Percentiles rank a stretch among this genome's conserved stretches.
Conservation (phyloP, 1,140 invertebrate genomes). For the Caenorhabditis tropicalis region DNA sequence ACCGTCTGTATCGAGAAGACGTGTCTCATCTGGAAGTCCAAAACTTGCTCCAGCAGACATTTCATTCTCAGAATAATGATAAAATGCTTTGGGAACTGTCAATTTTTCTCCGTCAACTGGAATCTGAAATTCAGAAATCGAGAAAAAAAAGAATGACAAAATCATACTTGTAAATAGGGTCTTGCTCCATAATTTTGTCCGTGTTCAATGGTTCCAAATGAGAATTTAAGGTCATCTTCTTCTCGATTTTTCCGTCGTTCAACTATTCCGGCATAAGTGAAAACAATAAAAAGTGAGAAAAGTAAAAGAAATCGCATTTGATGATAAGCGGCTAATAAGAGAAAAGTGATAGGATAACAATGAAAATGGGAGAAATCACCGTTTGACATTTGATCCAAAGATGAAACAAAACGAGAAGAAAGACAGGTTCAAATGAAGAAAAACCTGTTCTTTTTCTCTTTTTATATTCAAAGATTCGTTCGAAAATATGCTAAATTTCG, state of each 20-base stretch:
- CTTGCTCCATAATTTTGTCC: slow-evolving; percentile 26
- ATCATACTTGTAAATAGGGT: neutral
- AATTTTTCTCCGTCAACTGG: slow-evolving; percentile 20
- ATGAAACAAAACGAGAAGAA: neutral
- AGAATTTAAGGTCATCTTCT: neutral
- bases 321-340: neutral
- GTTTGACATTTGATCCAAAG: slow-evolving; percentile 27
- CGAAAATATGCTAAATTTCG: neutral
- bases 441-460: neutral
- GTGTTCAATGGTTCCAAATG: neutral
- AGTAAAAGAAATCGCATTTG: slow-evolving; percentile 1
- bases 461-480: neutral
- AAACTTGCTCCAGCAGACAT: slow-evolving; percentile 41
- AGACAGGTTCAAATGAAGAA: slow-evolving; percentile 4
- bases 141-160: too few species aligned
- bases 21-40: slow-evolving; percentile 45
- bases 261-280: neutral
- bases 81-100: slow-evolving; percentile 46
- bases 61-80: slow-evolving; percentile 50
- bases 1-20: neutral
- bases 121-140: slow-evolving; percentile 18
- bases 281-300: slow-evolving; percentile 18
- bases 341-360: slow-evolving; percentile 10
- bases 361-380: neutral
- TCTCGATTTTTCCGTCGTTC: neutral